Evolutionary conservation across 2,113 vertebrate genomes (phyloP).

Genomic region (Lepus europaeus): DNA sequence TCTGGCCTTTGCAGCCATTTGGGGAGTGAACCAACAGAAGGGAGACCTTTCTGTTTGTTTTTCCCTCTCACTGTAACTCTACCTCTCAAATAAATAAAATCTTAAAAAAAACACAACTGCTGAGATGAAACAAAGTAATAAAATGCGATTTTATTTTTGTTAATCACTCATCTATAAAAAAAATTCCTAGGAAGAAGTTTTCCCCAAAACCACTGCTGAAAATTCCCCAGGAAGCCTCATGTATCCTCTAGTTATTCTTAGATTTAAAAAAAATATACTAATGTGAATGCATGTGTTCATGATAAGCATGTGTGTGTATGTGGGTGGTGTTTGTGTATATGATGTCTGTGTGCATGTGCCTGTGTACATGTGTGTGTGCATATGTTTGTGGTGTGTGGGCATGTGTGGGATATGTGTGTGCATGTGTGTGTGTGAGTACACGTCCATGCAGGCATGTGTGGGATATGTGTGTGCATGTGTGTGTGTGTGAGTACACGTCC

Average conservation of each 20-base stretch:
- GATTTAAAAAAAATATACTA: background rate
- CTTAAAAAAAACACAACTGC: too few relatives aligned
- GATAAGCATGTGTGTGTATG: background rate
- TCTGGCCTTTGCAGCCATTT: too few relatives aligned
- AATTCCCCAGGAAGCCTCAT: background rate
- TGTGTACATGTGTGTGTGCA: too few relatives aligned
- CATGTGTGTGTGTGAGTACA: background rate
- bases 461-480: background rate
- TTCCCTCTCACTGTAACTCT: too few relatives aligned
- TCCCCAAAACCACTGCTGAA: conserved; percentile 46
- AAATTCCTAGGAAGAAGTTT: conserved; percentile 34
- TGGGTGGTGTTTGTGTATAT: too few relatives aligned
- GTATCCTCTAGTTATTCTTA: conserved; percentile 13
- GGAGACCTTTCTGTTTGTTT: too few relatives aligned
- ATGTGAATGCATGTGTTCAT: too few relatives aligned
- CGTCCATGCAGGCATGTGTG: too few relatives aligned
- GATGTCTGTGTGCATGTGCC: background rate
- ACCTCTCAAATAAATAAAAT: too few relatives aligned
- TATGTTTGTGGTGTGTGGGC: too few relatives aligned
- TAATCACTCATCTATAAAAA: conserved; percentile 23
- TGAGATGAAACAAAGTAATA: background rate
- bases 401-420: background rate
- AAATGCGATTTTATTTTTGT: background rate
- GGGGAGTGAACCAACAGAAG: too few relatives aligned
- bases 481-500: too few relatives aligned